Evolutionary conservation across 2,113 vertebrate species (phyloP), one percentile per base, ranked within the genome.

Genomic region (Hippocampus zosterae): DNA sequence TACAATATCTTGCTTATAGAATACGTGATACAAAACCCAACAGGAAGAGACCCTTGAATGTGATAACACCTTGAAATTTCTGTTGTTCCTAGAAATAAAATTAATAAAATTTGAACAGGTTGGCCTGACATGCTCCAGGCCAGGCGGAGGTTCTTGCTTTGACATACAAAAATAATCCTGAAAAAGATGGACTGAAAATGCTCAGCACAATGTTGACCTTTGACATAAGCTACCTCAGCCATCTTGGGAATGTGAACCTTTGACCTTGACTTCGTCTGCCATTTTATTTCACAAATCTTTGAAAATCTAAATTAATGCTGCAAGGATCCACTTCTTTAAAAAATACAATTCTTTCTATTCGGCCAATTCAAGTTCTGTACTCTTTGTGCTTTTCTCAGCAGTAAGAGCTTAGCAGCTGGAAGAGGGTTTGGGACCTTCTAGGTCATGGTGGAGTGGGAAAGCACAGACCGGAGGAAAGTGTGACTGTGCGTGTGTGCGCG

Each of bases 81-180:
- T n/a, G 8, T 33, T 60, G 2, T n/a, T 29, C 2, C 15, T 5
- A n/a, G 23, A 13, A n/a, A n/a, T n/a, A n/a, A n/a, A n/a, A n/a
- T n/a, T n/a, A n/a, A n/a, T n/a, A n/a, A n/a, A n/a, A n/a, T n/a
- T n/a, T n/a, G n/a, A n/a, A n/a, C n/a, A n/a, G n/a, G n/a, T n/a
- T n/a, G n/a, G n/a, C n/a, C n/a, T n/a, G n/a, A n/a, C 13, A 16
- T 59, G 13, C 56, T 13, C 56, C 15, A 18, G 15, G 25, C 12
- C 11, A 57, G 11, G 55, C 13, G 55, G 55, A 57, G 55, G 55
- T 33, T 16, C 15, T 60, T 9, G 27, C 57, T 33, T 60, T 60
- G 57, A 60, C 57, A 60, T 60, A 33, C 15, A 60, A 60, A 60
- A 60, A 60, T 60, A 60, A 60, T 60, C 57, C 57, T 33, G 27